phyloP scores from a whole-genome alignment of 2,797 vertebrate genomes.

The Sternarchorhynchus goeldii region DNA sequence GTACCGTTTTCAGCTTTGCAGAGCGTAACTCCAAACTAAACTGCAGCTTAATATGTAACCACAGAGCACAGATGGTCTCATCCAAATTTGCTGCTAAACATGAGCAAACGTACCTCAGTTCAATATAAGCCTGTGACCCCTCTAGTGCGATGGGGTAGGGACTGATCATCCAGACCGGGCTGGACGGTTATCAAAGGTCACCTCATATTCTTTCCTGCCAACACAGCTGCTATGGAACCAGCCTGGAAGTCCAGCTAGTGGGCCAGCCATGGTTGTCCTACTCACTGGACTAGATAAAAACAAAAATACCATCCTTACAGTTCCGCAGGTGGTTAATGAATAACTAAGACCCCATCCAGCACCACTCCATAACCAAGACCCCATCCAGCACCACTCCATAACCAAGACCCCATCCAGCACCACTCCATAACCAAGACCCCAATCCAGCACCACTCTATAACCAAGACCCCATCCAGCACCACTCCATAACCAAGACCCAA shows the following conservation, averaged over 20 bases:
- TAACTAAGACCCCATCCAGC: too few species aligned
- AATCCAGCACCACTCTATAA: too few species aligned
- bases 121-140: neutral
- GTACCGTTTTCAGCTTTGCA: slow-evolving; percentile 26
- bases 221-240: slow-evolving; percentile 38
- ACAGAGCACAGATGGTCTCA: neutral
- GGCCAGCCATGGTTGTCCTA: neutral
- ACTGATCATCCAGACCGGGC: slow-evolving; percentile 11
- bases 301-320: neutral
- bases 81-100: neutral
- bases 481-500: too few species aligned
- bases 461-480: too few species aligned
- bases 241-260: neutral
- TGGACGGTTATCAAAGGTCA: slow-evolving; percentile 28
- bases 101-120: neutral
- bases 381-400: too few species aligned
- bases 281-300: neutral
- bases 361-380: too few species aligned
- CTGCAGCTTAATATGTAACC: neutral
- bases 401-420: too few species aligned
- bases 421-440: too few species aligned
- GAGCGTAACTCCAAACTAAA: slow-evolving; percentile 32
- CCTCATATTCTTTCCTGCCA: slow-evolving; percentile 43
- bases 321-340: too few species aligned
- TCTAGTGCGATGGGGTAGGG: slow-evolving; percentile 1